A percentile compares a stretch with the other conserved stretches of the same genome.
Conservation (phyloP, 2,113 vertebrate genomes). For the Heterotilapia buettikoferi region DNA sequence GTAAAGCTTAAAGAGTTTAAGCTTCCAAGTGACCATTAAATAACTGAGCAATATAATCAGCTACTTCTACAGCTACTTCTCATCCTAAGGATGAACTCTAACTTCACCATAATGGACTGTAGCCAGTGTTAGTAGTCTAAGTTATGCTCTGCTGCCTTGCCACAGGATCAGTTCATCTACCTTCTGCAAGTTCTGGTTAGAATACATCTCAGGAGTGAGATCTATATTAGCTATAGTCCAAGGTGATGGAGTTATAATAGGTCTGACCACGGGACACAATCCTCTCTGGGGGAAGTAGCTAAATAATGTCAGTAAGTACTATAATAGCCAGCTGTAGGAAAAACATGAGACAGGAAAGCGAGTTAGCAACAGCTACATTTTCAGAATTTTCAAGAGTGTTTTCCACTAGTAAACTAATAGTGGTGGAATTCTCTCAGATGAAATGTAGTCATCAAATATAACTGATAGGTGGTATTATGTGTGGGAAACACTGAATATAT, state of each 20-base stretch:
- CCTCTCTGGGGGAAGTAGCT: neutral
- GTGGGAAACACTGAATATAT: neutral
- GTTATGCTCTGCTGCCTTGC: neutral
- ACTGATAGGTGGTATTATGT: neutral
- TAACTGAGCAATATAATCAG: neutral
- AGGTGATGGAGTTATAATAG: neutral
- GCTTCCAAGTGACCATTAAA: neutral
- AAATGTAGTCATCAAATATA: neutral
- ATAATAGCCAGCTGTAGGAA: neutral
- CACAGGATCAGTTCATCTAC: neutral
- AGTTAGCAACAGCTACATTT: neutral
- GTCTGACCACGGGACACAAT: neutral
- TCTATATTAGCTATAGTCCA: neutral
- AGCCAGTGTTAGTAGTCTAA: accelerated
- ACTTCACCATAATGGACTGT: neutral
- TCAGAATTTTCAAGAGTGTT: neutral
- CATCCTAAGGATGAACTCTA: neutral
- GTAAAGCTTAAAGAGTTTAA: neutral
- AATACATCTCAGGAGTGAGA: neutral
- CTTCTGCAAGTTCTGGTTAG: neutral
- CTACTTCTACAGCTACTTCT: neutral
- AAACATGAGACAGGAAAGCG: neutral
- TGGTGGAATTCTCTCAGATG: neutral
- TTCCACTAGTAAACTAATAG: accelerated
- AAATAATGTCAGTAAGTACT: neutral